Percentiles rank a stretch among this genome's conserved stretches.
Evolutionary conservation across 1,140 invertebrate species (phyloP).

Genomic region (Drosophila micromelanica): DNA sequence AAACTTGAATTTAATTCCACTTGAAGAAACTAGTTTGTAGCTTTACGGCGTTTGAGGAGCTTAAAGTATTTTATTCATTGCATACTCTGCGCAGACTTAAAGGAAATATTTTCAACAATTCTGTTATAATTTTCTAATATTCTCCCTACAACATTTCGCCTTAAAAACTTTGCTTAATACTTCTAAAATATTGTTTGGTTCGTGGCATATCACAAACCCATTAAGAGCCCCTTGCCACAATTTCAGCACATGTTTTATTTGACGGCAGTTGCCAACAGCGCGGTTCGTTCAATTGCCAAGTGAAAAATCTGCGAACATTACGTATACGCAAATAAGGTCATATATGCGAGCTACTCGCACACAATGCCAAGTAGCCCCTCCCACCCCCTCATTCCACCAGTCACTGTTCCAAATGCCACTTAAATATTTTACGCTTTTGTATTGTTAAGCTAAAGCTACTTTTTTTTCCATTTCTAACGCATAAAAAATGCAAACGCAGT

Average conservation of each 20-base stretch:
- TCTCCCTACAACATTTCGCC: too few species aligned
- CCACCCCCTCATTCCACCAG: neutral
- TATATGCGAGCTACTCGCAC: constrained; percentile 27
- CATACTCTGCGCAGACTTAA: too few species aligned
- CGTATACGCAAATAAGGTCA: constrained; percentile 69
- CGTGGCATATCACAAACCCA: constrained; percentile 15
- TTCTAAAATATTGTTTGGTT: constrained; percentile 6
- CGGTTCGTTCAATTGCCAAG: constrained; percentile 49
- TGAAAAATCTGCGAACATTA: constrained; percentile 54
- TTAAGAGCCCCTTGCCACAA: constrained; percentile 3
- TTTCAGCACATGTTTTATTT: constrained; percentile 23
- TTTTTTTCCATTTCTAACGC: constrained; percentile 34
- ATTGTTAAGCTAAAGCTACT: constrained; percentile 59
- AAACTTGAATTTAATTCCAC: constrained; percentile 2
- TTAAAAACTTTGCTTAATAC: constrained; percentile 6
- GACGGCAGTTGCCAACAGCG: constrained; percentile 53
- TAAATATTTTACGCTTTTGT: constrained; percentile 70
- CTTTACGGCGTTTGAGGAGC: neutral
- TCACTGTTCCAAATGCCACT: constrained; percentile 40
- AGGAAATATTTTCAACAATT: too few species aligned
- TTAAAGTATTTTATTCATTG: too few species aligned
- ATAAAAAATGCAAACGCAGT: constrained; percentile 62
- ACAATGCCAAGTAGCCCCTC: constrained; percentile 6
- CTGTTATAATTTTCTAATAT: neutral
- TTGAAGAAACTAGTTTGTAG: too few species aligned